Conservation (phyloP, 2,888 invertebrate species). For the Drosophila heteroneura region DNA sequence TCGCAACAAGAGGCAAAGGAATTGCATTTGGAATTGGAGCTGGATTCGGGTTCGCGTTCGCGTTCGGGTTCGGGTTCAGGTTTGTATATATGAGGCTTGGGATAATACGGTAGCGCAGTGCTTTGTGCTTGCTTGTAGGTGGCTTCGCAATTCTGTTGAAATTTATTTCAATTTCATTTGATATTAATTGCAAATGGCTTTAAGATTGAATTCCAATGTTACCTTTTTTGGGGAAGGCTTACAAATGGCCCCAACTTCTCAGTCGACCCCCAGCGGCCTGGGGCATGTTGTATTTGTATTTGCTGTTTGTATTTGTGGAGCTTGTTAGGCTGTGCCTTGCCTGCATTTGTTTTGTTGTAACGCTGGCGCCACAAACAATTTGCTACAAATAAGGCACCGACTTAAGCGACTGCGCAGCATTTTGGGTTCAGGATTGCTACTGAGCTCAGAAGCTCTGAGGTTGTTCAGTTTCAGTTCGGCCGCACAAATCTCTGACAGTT, state of each 20-base stretch:
- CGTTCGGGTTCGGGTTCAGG: slow-evolving; percentile 3
- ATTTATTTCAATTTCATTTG: slow-evolving; percentile 86
- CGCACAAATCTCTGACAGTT: slow-evolving; percentile 78
- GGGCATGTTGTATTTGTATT: slow-evolving; percentile 33
- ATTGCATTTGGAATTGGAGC: slow-evolving; percentile 43
- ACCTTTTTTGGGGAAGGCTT: slow-evolving; percentile 66
- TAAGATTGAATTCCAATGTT: slow-evolving; percentile 79
- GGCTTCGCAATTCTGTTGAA: slow-evolving; percentile 66
- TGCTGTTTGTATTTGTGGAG: slow-evolving; percentile 4
- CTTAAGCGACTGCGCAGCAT: slow-evolving; percentile 62
- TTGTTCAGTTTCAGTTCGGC: slow-evolving; percentile 40
- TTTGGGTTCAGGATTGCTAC: slow-evolving; percentile 3
- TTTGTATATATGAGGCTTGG: neutral
- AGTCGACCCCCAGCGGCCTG: slow-evolving; percentile 53
- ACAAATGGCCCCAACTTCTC: slow-evolving; percentile 71
- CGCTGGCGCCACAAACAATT: slow-evolving; percentile 82
- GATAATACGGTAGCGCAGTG: slow-evolving; percentile 45
- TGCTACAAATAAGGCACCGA: slow-evolving; percentile 84
- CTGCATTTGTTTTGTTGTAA: slow-evolving; percentile 40
- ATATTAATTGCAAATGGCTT: slow-evolving; percentile 85
- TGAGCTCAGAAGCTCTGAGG: neutral
- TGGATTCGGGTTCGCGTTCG: slow-evolving; percentile 20
- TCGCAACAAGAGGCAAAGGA: slow-evolving; percentile 50
- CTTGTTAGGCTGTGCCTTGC: slow-evolving; percentile 37
- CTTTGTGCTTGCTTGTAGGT: slow-evolving; percentile 51